phyloP scores from a whole-genome alignment of 2,113 vertebrate species.

The Clarias macrocephalus region DNA sequence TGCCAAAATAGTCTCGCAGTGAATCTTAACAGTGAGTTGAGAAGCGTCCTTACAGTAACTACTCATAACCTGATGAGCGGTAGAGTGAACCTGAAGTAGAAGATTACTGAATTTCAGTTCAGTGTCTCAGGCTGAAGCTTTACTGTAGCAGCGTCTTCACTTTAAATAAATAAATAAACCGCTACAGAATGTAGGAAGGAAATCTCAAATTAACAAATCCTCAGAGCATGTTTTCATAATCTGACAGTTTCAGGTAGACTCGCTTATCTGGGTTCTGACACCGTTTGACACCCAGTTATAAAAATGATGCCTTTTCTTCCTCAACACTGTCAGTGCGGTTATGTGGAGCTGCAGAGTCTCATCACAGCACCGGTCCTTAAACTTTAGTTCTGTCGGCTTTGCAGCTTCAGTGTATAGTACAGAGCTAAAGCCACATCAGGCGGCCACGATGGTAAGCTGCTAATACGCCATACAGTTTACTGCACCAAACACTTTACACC shows the following conservation, averaged over 20 bases:
- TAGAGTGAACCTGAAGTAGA: neutral
- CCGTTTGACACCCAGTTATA: neutral
- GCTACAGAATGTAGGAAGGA: neutral
- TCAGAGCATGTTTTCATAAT: neutral
- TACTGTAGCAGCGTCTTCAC: neutral
- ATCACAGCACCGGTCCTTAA: neutral
- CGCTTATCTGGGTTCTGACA: neutral
- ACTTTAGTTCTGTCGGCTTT: neutral
- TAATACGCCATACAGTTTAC: too few species aligned
- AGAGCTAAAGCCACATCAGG: neutral
- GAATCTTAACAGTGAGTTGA: too few species aligned
- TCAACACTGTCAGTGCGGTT: neutral
- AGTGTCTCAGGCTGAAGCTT: neutral
- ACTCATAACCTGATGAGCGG: neutral
- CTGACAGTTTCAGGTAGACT: neutral
- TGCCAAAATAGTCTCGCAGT: constrained; percentile 29
- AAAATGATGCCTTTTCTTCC: neutral
- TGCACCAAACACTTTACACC: too few species aligned
- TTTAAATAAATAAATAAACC: neutral
- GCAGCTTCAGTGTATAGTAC: neutral
- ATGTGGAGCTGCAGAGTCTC: neutral
- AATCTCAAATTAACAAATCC: neutral
- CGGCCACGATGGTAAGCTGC: neutral
- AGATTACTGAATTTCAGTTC: neutral
- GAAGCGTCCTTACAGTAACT: neutral